Conservation (phyloP, 2,797 vertebrate genomes). For the Ctenochaetus hawaiiensis region DNA sequence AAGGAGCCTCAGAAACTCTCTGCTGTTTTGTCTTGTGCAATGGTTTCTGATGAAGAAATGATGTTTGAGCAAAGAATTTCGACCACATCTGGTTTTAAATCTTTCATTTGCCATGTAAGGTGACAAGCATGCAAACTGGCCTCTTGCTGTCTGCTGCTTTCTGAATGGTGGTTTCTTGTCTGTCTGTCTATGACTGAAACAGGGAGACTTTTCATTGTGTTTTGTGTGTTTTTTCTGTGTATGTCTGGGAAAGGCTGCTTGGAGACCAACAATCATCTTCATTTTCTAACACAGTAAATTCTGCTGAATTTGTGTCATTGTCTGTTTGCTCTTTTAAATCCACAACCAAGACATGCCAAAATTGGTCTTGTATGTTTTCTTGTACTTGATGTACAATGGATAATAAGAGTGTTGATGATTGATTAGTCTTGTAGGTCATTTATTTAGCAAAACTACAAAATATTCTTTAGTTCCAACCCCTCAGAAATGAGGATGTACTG, state of each 20-base stretch:
- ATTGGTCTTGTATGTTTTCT: background rate
- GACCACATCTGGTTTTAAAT: constrained; percentile 37
- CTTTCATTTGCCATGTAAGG: constrained; percentile 24
- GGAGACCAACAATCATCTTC: constrained; percentile 45
- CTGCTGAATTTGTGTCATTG: constrained; percentile 5
- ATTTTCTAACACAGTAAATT: constrained; percentile 18
- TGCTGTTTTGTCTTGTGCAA: constrained; percentile 16
- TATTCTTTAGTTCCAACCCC: background rate
- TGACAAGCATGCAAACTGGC: constrained; percentile 43
- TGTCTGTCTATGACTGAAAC: constrained; percentile 25
- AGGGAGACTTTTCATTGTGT: constrained; percentile 28
- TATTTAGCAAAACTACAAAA: background rate
- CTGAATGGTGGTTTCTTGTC: constrained; percentile 29
- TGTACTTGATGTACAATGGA: background rate
- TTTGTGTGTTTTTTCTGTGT: constrained; percentile 35
- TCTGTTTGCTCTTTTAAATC: constrained; percentile 1
- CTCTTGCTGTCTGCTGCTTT: constrained; percentile 34
- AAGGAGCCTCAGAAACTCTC: constrained; percentile 10
- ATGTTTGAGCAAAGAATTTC: background rate
- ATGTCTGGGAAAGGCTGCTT: constrained; percentile 47
- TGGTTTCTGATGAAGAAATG: constrained; percentile 12
- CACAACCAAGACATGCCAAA: background rate
- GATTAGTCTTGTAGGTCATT: background rate
- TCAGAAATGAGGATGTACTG: background rate
- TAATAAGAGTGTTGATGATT: background rate